These are phyloP conservation scores for Leptinotarsa undecemlineata DNA, from an alignment of 1,140 invertebrate species.

Conservation along the genomic window DNA sequence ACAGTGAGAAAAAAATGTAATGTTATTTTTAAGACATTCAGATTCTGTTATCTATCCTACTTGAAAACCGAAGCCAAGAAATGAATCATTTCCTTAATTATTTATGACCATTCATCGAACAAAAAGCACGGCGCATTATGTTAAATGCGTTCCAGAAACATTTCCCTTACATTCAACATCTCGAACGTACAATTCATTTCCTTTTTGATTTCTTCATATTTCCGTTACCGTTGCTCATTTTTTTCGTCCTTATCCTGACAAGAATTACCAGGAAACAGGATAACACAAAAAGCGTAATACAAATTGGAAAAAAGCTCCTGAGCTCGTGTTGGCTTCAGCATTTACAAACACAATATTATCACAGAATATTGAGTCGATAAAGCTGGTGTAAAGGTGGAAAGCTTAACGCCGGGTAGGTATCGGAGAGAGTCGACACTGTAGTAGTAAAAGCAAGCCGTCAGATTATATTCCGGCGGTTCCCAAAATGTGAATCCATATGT, in stretches of 20 bases:
- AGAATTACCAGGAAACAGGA: background rate
- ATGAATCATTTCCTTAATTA: too few species aligned
- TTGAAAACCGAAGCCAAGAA: too few species aligned
- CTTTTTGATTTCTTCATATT: too few species aligned
- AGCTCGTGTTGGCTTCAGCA: conserved; percentile 15
- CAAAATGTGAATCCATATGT: background rate
- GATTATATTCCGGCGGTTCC: background rate
- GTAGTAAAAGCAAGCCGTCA: conserved; percentile 13
- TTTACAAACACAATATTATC: conserved; percentile 32
- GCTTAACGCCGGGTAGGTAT: conserved; percentile 19
- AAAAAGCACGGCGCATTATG: too few species aligned
- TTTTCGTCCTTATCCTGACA: background rate
- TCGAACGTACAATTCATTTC: too few species aligned
- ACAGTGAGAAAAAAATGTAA: too few species aligned
- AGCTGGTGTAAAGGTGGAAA: conserved; percentile 27
- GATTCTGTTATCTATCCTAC: too few species aligned
- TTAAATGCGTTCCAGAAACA: too few species aligned
- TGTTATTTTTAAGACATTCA: too few species aligned
- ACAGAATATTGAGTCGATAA: conserved; percentile 20
- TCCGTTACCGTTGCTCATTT: too few species aligned
- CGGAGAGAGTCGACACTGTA: conserved; percentile 19
- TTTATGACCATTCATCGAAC: too few species aligned
- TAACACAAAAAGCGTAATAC: background rate
- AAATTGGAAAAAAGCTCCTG: background rate
- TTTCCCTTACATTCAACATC: too few species aligned